These are phyloP conservation scores for Spermophilus dauricus DNA, from an alignment of 2,113 vertebrate species.

Conservation along the genomic window DNA sequence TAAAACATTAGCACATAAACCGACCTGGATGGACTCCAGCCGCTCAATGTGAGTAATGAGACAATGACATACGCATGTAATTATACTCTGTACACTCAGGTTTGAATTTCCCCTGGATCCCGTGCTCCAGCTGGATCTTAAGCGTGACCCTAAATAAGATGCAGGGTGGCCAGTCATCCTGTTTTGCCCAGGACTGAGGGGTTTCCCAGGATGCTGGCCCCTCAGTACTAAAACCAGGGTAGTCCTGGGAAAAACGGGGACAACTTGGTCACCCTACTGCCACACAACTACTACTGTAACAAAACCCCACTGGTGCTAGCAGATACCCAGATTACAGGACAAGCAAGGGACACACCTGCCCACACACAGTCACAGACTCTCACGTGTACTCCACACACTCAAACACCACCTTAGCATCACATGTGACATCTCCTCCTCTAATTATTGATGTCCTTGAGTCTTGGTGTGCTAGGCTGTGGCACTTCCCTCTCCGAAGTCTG, in stretches of 20 bases:
- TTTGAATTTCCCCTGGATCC: conserved; percentile 37
- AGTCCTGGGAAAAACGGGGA: background rate
- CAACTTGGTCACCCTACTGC: background rate
- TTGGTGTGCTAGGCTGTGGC: background rate
- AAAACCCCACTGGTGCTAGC: background rate
- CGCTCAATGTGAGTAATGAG: conserved; percentile 19
- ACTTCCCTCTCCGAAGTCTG: background rate
- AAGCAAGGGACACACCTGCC: background rate
- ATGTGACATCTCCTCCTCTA: conserved; percentile 72
- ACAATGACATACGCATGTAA: background rate
- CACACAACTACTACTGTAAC: background rate
- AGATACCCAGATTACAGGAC: conserved; percentile 1
- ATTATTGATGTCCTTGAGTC: conserved; percentile 68
- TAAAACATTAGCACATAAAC: conserved; percentile 62
- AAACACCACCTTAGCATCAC: conserved; percentile 1
- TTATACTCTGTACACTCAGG: background rate
- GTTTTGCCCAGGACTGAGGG: background rate
- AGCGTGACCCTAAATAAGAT: conserved; percentile 23
- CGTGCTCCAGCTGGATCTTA: conserved; percentile 51
- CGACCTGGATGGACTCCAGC: conserved; percentile 21
- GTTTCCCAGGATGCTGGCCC: background rate
- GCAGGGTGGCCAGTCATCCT: background rate
- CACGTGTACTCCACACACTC: background rate
- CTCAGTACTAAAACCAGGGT: background rate
- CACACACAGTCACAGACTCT: background rate